Base-by-base conservation (phyloP, 2,797 vertebrate genomes). In the Amblyraja radiata region DNA sequence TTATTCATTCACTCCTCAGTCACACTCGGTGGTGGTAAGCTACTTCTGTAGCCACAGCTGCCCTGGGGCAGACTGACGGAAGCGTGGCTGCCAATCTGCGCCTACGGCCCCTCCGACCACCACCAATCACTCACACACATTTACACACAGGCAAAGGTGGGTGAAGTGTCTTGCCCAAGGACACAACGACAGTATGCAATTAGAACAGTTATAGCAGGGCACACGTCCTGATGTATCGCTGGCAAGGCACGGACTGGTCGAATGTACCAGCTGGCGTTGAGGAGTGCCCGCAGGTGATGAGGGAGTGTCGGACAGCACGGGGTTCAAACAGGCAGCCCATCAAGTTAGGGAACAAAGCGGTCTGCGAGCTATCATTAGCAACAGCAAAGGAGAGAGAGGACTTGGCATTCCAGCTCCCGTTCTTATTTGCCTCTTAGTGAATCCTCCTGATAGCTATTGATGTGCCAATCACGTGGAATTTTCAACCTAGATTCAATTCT, bases 401-500 rank as follows among this genome's bases (percentile, higher is more conserved):
- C n/a, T 36, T 88, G 61, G 84, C 84, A 8, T 8, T 21, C 14
- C 1, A 3, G 8, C n/a, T 9, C 4, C n/a, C 9, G 0, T n/a
- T 9, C 16, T 65, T 32, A 2, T 21, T 86, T 63, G 58, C 28
- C 18, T 88, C 84, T 68, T 88, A 88, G 32, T 88, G 28, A 88
- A 68, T 65, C 84, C 61, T 88, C 84, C 21, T 7, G 84, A 88
- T 36, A 23, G 84, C 84, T 68, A 88, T 88, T 88, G 84, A 68
- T 36, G 84, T 88, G 84, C 84, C 84, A 88, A 88, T 88, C 84
- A 88, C 61, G n/a, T 68, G 84, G 84, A 18, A 8, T 36, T 65
- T 68, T 36, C 84, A 88, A 68, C 88, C 84, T 68, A 32, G 84
- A 88, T 88, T 88, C 65, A 68, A 65, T 68, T 88, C 83, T 25